Percentiles rank a stretch among this genome's conserved stretches.
These are phyloP conservation scores for Podarcis raffonei DNA, from an alignment of 2,113 vertebrate genomes.

Conservation along the genomic window DNA sequence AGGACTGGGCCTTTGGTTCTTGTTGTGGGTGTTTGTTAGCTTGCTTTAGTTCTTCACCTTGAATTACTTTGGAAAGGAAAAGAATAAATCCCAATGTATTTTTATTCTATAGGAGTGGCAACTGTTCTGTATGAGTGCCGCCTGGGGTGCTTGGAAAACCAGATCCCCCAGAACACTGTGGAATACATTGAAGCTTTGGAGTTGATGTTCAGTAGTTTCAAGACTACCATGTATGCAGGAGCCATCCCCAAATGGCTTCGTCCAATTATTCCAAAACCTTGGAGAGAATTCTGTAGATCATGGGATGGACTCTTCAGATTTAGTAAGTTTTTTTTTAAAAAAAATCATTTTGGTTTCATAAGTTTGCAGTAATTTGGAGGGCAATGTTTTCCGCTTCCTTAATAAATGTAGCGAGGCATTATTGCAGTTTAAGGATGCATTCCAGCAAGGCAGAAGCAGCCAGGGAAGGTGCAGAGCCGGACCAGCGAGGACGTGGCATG, in stretches of 20 bases:
- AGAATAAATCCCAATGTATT: slow-evolving; percentile 20
- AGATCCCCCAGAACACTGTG: slow-evolving; percentile 81
- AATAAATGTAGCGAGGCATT: slow-evolving; percentile 9
- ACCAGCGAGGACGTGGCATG: neutral
- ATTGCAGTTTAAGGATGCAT: too few species aligned
- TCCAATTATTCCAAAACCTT: slow-evolving; percentile 88
- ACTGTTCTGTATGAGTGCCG: slow-evolving; percentile 88
- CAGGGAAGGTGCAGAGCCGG: too few species aligned
- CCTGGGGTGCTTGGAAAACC: slow-evolving; percentile 86
- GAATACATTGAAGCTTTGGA: slow-evolving; percentile 89
- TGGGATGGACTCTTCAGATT: slow-evolving; percentile 97
- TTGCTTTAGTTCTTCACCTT: slow-evolving; percentile 18
- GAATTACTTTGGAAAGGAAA: neutral
- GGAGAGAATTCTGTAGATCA: slow-evolving; percentile 91
- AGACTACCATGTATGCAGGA: slow-evolving; percentile 93
- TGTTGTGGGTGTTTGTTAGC: too few species aligned
- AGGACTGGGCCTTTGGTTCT: neutral
- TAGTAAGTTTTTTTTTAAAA: slow-evolving; percentile 78
- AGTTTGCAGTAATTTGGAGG: slow-evolving; percentile 40
- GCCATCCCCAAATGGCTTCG: slow-evolving; percentile 93
- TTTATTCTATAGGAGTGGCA: slow-evolving; percentile 80
- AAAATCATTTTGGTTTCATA: neutral
- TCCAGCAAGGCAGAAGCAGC: too few species aligned
- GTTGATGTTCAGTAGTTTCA: slow-evolving; percentile 96
- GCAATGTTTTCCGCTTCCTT: slow-evolving; percentile 40